A percentile compares a stretch with the other conserved stretches of the same genome.
Conservation (phyloP, 2,797 vertebrate species). For the Triplophysa bombifrons region DNA sequence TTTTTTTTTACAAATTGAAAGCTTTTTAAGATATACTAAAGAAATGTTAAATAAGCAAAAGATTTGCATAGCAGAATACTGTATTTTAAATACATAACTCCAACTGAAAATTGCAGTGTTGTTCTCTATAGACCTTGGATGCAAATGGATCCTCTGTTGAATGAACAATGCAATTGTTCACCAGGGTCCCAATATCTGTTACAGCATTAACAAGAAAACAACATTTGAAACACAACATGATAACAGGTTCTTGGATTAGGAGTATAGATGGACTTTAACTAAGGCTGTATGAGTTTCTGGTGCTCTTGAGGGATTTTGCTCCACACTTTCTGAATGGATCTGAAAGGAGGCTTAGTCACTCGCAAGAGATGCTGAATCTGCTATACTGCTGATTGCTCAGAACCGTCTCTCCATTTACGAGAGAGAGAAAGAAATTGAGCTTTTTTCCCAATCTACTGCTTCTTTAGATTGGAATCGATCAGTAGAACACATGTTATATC, state of each 20-base stretch:
- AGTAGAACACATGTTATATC: slow-evolving; percentile 5
- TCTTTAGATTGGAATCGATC: neutral
- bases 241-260: too few species aligned
- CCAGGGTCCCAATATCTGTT: too few species aligned
- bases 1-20: too few species aligned
- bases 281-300: neutral
- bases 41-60: too few species aligned
- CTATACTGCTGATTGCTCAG: slow-evolving; percentile 31
- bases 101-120: too few species aligned
- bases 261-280: neutral
- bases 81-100: too few species aligned
- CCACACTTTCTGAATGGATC: neutral
- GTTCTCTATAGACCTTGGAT: too few species aligned
- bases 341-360: neutral
- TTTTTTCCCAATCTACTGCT: slow-evolving; percentile 18
- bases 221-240: neutral
- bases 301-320: neutral
- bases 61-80: too few species aligned
- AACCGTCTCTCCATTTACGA: slow-evolving; percentile 9
- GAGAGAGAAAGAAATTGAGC: slow-evolving; percentile 12
- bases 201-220: too few species aligned
- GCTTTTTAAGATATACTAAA: too few species aligned
- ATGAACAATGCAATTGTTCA: too few species aligned
- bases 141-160: too few species aligned
- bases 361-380: neutral